phyloP scores from a whole-genome alignment of 2,113 vertebrate genomes.

The Neolamprologus cancellatus region DNA sequence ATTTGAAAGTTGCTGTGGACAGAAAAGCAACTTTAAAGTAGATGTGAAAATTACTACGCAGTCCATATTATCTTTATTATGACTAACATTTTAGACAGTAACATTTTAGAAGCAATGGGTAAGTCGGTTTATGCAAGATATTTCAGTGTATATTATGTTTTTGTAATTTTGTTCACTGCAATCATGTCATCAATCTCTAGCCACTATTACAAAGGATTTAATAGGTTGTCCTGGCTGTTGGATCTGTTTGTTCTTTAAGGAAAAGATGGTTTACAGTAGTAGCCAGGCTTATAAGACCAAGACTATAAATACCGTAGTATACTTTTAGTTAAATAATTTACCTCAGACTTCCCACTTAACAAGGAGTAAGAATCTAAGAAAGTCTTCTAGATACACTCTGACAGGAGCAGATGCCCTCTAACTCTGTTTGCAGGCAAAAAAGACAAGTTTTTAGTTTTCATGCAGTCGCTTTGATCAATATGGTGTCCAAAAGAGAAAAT shows the following conservation, averaged over 20 bases:
- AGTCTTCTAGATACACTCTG: background rate
- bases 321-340: too few species aligned
- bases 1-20: background rate
- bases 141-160: background rate
- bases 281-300: too few species aligned
- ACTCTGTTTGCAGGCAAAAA: too few species aligned
- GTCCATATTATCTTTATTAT: background rate
- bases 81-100: background rate
- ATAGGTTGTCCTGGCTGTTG: too few species aligned
- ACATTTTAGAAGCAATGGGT: background rate
- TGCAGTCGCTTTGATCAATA: background rate
- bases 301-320: too few species aligned
- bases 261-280: too few species aligned
- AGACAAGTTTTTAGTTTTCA: background rate
- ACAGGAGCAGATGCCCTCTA: background rate
- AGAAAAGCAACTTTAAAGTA: background rate
- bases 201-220: too few species aligned
- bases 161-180: background rate
- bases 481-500: background rate
- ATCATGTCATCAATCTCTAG: rapidly evolving
- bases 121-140: background rate
- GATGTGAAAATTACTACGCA: background rate
- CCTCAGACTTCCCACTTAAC: too few species aligned
- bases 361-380: background rate
- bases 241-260: too few species aligned